phyloP scores from a whole-genome alignment of 2,113 vertebrate genomes.

The Tachycineta bicolor region DNA sequence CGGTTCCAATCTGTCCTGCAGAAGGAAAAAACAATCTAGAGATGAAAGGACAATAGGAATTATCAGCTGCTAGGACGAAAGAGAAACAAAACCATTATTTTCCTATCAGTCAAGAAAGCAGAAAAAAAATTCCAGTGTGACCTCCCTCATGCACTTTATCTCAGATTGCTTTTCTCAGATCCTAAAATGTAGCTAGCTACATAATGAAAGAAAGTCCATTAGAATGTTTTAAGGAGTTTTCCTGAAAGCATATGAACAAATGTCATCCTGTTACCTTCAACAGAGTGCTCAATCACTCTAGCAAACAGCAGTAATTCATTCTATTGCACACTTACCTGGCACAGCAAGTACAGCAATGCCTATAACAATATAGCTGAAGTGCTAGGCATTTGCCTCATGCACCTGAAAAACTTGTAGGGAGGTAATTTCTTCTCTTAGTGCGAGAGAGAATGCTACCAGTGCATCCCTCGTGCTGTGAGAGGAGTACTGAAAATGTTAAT shows the following conservation, averaged over 20 bases:
- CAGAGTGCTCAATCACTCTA: not conserved
- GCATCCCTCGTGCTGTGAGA: not conserved
- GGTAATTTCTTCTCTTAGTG: not conserved
- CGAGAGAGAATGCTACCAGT: not conserved
- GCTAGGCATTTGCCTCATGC: not conserved
- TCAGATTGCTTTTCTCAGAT: not conserved
- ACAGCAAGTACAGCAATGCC: not conserved
- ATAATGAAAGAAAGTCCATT: not conserved
- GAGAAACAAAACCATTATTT: conserved; percentile 42
- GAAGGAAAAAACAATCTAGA: not conserved
- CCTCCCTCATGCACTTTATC: not conserved
- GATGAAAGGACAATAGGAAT: conserved; percentile 18
- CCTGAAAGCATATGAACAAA: not conserved
- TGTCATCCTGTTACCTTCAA: not conserved
- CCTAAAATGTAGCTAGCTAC: not conserved
- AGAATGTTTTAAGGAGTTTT: not conserved
- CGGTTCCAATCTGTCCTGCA: conserved; percentile 20
- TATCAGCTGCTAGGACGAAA: not conserved
- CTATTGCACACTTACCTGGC: not conserved
- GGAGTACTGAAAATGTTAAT: not conserved
- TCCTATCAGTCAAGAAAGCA: conserved; percentile 6
- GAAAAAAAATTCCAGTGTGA: not conserved
- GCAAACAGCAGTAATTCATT: not conserved
- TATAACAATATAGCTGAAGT: not conserved
- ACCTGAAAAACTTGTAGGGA: not conserved